Conservation (phyloP, 2,113 vertebrate genomes). For the Colistium nudipinnis region DNA sequence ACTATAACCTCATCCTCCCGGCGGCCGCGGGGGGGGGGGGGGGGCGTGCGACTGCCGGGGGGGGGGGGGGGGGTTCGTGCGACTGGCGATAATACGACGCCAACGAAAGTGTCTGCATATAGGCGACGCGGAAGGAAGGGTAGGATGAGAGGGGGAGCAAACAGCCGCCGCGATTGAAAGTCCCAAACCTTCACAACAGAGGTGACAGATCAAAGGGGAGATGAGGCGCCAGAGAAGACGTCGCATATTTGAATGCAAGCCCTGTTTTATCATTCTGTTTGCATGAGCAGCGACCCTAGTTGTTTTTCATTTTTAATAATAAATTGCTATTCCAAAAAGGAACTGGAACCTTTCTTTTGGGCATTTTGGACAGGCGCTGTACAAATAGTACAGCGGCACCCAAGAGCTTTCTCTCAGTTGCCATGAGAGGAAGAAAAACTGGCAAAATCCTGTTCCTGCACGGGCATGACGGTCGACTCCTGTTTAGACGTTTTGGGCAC, state of each 20-base stretch:
- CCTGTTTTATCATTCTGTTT: conserved; percentile 64
- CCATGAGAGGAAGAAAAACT: not conserved
- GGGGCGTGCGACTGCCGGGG: conserved; percentile 32
- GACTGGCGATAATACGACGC: conserved; percentile 39
- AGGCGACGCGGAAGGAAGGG: conserved; percentile 6
- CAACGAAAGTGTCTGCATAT: conserved; percentile 51
- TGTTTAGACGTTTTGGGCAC: conserved; percentile 7
- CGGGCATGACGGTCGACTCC: conserved; percentile 1
- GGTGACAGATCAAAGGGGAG: conserved; percentile 57
- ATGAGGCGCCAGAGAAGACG: conserved; percentile 52
- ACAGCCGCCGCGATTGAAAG: conserved; percentile 39
- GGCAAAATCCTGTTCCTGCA: conserved; percentile 9
- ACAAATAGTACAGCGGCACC: conserved; percentile 41
- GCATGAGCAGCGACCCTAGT: conserved; percentile 52
- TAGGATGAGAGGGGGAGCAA: not conserved
- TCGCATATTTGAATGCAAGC: conserved; percentile 62
- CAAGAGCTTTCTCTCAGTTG: conserved; percentile 7
- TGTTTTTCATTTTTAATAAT: conserved; percentile 51
- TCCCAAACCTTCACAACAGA: conserved; percentile 50
- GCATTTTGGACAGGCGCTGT: conserved; percentile 19
- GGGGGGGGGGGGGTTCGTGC: conserved; percentile 27
- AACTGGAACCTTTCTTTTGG: conserved; percentile 34
- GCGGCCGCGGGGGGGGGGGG: no score
- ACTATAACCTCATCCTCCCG: conserved; percentile 61
- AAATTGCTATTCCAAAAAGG: conserved; percentile 26